phyloP scores from a whole-genome alignment of 2,888 invertebrate genomes.

The Rhodophaea formosa region DNA sequence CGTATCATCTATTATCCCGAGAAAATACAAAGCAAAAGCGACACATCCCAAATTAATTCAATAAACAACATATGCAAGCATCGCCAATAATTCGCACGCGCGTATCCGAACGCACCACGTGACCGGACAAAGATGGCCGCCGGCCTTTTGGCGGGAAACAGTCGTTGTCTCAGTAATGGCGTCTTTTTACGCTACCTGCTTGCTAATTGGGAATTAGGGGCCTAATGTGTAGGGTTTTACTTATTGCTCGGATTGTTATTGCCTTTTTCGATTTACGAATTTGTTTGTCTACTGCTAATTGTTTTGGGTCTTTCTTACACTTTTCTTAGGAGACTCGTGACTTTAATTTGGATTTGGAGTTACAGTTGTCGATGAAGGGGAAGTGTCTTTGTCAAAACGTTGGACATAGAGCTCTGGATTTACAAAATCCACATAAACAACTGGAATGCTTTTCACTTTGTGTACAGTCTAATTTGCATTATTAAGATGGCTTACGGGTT shows the following conservation, averaged over 20 bases:
- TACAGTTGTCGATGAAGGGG: neutral
- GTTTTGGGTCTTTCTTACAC: constrained; percentile 27
- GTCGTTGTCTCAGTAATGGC: constrained; percentile 68
- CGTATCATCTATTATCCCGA: constrained; percentile 29
- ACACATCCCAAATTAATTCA: constrained; percentile 75
- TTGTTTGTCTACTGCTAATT: constrained; percentile 62
- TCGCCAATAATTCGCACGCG: constrained; percentile 78
- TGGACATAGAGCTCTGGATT: too few relatives aligned
- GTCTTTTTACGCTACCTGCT: constrained; percentile 79
- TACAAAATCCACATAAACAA: too few relatives aligned
- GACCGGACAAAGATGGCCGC: constrained; percentile 56
- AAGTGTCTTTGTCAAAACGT: too few relatives aligned
- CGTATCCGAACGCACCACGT: constrained; percentile 60
- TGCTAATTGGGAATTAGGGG: constrained; percentile 78
- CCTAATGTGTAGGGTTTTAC: constrained; percentile 73
- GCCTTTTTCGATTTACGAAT: constrained; percentile 64
- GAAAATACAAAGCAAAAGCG: constrained; percentile 50
- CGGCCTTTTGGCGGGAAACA: constrained; percentile 70
- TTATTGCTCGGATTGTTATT: constrained; percentile 69
- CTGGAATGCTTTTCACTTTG: too few relatives aligned
- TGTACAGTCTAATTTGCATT: too few relatives aligned
- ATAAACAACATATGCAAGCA: constrained; percentile 77
- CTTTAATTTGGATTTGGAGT: constrained; percentile 2
- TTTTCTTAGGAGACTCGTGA: constrained; percentile 8
- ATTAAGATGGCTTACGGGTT: too few relatives aligned